phyloP scores from a whole-genome alignment of 2,797 vertebrate species.

The Galaxias olidus region DNA sequence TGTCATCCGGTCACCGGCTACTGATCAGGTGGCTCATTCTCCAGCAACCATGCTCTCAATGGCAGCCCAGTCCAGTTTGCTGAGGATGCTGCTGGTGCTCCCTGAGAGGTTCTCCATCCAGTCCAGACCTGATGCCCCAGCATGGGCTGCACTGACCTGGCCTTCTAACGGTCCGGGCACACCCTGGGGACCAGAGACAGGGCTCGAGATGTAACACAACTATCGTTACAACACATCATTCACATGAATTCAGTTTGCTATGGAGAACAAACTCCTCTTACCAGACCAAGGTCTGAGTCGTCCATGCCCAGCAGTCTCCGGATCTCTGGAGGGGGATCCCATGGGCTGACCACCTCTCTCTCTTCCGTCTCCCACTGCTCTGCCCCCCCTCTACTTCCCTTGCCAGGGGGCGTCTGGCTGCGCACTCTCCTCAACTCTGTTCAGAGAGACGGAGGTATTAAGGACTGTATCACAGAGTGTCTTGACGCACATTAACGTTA shows the following conservation, averaged over 20 bases:
- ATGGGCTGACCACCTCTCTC: constrained; percentile 64
- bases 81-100: constrained; percentile 82
- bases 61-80: constrained; percentile 89
- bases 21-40: constrained; percentile 54
- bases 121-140: constrained; percentile 25
- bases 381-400: constrained; percentile 6
- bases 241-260: neutral
- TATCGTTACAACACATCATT: neutral
- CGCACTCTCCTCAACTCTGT: constrained; percentile 18
- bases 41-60: constrained; percentile 84
- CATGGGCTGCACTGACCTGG: constrained; percentile 14
- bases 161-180: constrained; percentile 20
- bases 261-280: constrained; percentile 26
- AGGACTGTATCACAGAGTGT: too few relatives aligned
- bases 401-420: constrained; percentile 21
- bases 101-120: constrained; percentile 75
- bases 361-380: constrained; percentile 26
- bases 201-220: neutral
- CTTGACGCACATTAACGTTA: neutral
- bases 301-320: constrained; percentile 56
- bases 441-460: neutral
- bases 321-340: constrained; percentile 70
- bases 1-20: neutral
- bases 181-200: constrained; percentile 52
- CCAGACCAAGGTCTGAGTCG: constrained; percentile 21